Conservation (phyloP, 2,888 invertebrate genomes). For the Charanyca ferruginea region DNA sequence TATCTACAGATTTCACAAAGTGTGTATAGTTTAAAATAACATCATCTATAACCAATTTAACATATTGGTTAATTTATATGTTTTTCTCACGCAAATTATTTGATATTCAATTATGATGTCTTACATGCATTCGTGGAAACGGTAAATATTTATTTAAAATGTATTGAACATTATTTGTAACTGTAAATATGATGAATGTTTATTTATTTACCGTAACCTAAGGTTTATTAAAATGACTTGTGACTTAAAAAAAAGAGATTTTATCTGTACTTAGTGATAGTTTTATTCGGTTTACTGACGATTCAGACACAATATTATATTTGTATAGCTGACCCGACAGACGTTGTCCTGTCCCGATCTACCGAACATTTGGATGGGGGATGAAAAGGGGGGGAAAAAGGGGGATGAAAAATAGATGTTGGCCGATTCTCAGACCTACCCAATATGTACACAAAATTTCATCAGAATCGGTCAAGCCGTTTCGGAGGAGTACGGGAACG, state of each 20-base stretch:
- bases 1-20: conserved; percentile 16
- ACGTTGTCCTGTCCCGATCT: no score
- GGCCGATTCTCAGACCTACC: no score
- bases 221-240: not conserved
- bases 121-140: not conserved
- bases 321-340: no score
- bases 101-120: not conserved
- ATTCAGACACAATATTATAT: no score
- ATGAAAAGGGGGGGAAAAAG: no score
- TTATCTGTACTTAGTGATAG: not conserved
- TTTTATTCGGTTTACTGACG: not conserved
- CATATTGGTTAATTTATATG: conserved; percentile 18
- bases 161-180: conserved; percentile 6
- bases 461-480: no score
- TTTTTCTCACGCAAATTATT: conserved; percentile 16
- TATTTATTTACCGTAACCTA: not conserved
- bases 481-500: no score
- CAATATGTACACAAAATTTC: no score
- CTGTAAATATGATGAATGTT: conserved; percentile 18
- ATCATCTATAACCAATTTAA: conserved; percentile 19
- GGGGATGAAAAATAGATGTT: no score
- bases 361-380: no score
- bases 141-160: not conserved
- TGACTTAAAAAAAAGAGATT: not conserved
- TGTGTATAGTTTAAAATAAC: conserved; percentile 15